Conservation (phyloP, 2,888 invertebrate genomes). For the Pardosa pseudoannulata region DNA sequence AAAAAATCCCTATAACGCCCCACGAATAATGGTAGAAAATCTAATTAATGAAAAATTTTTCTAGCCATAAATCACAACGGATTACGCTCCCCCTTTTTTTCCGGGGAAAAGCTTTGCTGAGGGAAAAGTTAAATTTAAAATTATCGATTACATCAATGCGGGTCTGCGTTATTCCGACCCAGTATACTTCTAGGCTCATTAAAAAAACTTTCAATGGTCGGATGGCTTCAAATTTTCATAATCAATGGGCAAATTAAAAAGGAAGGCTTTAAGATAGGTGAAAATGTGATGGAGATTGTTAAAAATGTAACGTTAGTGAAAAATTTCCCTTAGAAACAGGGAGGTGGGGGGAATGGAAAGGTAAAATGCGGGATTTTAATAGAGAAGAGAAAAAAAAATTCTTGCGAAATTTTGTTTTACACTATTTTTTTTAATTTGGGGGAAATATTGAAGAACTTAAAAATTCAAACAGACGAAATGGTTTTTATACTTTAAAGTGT, state of each 20-base stretch:
- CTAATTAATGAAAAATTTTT: not conserved
- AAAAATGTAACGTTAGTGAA: not conserved
- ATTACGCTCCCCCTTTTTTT: not conserved
- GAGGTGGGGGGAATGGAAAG: not conserved
- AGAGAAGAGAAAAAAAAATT: too few relatives aligned
- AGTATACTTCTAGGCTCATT: not conserved
- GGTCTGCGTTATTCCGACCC: not conserved
- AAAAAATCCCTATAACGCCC: not conserved
- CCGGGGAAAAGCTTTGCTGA: not conserved
- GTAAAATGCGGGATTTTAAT: too few relatives aligned
- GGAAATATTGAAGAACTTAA: too few relatives aligned
- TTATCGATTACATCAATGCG: not conserved
- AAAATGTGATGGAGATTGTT: not conserved
- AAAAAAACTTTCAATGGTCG: not conserved
- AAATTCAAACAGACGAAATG: too few relatives aligned
- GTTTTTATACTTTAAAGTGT: too few relatives aligned
- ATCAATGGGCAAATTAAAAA: conserved; percentile 4
- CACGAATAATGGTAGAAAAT: not conserved
- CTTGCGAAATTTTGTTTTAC: too few relatives aligned
- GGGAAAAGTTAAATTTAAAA: conserved; percentile 1
- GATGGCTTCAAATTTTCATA: not conserved
- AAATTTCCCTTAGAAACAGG: too few relatives aligned
- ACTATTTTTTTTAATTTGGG: too few relatives aligned
- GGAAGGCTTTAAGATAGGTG: not conserved
- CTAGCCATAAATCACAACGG: not conserved